Percentiles rank a stretch among this genome's conserved stretches.
phyloP scores from a whole-genome alignment of 1,140 invertebrate genomes.

The Drosophila sp. region DNA sequence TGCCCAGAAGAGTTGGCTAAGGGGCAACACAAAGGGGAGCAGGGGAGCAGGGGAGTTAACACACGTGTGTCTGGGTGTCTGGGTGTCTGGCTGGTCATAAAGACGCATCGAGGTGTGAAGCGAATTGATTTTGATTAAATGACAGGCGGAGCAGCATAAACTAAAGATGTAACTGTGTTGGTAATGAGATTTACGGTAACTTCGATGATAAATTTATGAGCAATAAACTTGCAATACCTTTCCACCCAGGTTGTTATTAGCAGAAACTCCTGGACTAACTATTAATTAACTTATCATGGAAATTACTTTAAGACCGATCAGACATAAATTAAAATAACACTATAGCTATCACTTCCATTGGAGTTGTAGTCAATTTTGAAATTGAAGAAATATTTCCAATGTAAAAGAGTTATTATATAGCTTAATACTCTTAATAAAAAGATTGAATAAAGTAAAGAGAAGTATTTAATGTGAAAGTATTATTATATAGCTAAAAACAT shows the following conservation, averaged over 20 bases:
- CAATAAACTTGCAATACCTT: not conserved
- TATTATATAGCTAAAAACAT: no score
- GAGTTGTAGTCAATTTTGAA: no score
- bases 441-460: no score
- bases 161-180: not conserved
- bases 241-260: not conserved
- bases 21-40: no score
- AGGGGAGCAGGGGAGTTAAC: not conserved
- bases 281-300: slow-evolving; percentile 3
- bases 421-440: no score
- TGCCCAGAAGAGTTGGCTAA: slow-evolving; percentile 22
- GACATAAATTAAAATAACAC: not conserved
- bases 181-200: slow-evolving; percentile 28
- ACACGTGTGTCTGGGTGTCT: slow-evolving; percentile 2
- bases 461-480: no score
- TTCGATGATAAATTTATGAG: slow-evolving; percentile 21
- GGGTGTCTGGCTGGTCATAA: slow-evolving; percentile 37
- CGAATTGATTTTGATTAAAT: slow-evolving; percentile 79
- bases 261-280: not conserved
- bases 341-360: no score
- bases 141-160: slow-evolving; percentile 21
- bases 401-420: no score
- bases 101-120: slow-evolving; percentile 53
- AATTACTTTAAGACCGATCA: not conserved
- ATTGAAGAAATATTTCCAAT: no score